These are phyloP conservation scores for Pristis pectinata DNA, from an alignment of 2,797 vertebrate genomes.

Conservation along the genomic window DNA sequence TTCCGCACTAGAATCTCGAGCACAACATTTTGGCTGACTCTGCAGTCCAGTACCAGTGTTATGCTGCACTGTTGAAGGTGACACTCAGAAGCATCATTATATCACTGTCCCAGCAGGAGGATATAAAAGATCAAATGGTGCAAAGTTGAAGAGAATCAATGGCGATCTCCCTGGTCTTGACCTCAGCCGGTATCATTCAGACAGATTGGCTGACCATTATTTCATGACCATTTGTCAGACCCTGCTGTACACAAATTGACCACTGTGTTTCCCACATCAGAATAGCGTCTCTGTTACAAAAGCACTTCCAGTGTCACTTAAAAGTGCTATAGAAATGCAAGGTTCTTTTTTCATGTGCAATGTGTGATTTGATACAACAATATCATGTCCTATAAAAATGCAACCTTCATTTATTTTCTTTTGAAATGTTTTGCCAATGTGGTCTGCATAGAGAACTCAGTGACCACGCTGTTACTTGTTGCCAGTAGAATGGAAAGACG, in stretches of 20 bases:
- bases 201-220: not conserved
- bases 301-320: no score
- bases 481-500: not conserved
- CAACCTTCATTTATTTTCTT: not conserved
- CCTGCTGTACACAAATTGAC: not conserved
- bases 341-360: no score
- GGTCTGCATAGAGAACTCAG: not conserved
- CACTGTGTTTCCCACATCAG: not conserved
- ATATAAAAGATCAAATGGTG: not conserved
- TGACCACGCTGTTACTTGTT: not conserved
- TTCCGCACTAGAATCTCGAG: not conserved
- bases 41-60: not conserved
- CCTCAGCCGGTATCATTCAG: not conserved
- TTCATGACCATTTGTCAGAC: not conserved
- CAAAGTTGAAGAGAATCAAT: not conserved
- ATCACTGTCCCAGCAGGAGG: not conserved
- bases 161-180: not conserved
- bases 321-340: not conserved
- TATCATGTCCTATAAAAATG: not conserved
- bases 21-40: not conserved
- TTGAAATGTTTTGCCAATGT: not conserved
- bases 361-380: not conserved
- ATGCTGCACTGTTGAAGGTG: not conserved
- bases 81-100: not conserved
- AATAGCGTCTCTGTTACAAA: not conserved